Evolutionary conservation across 2,797 vertebrate genomes (phyloP), one percentile per base, ranked within the genome.

Genomic region (Anniella stebbinsi): DNA sequence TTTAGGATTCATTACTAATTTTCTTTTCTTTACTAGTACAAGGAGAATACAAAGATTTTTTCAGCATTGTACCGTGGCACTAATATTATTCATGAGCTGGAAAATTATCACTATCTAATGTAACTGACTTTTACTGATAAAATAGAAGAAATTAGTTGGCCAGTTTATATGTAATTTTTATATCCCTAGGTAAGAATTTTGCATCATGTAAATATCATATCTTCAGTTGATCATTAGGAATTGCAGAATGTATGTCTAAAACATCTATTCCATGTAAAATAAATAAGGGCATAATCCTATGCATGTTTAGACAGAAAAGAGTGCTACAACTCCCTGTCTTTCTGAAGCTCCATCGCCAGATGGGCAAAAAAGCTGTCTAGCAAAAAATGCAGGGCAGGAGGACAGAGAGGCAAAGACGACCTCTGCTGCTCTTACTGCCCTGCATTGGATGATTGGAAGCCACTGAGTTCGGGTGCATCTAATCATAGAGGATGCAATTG

Each of bases 31-130:
- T 69, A 94, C 51, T 38, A 76, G 12, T 73, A 67, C 33, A 87
- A 93, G 90, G 23, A 0, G 4, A 91, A 48, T 51, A 80, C 18
- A 82, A 86, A 48, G n/a, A 60, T 85, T 94, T 95, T n/a, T 93
- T 95, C 70, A 90, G 91, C 91, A 95, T 80, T 89, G 45, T 45
- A 45, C 45, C 45, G 92, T 94, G 86, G 88, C 92, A 89, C 87
- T 54, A 92, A 25, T 89, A 60, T 86, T 95, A 95, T 95, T 96
- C 94, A 96, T 96, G 94, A 96, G 95, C 94, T 96, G 96, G 96
- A 96, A 96, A 90, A 96, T 95, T 92, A 92, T 38, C 60, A 89
- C 82, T 67, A 80, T 33, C 86, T 10, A 45, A 92, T 91, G 51
- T 87, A 91, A 88, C 0, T 92, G 73, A 30, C 89, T 63, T 83